Evolutionary conservation across 2,113 vertebrate species (phyloP).

Genomic region (Bostrychus sinensis): DNA sequence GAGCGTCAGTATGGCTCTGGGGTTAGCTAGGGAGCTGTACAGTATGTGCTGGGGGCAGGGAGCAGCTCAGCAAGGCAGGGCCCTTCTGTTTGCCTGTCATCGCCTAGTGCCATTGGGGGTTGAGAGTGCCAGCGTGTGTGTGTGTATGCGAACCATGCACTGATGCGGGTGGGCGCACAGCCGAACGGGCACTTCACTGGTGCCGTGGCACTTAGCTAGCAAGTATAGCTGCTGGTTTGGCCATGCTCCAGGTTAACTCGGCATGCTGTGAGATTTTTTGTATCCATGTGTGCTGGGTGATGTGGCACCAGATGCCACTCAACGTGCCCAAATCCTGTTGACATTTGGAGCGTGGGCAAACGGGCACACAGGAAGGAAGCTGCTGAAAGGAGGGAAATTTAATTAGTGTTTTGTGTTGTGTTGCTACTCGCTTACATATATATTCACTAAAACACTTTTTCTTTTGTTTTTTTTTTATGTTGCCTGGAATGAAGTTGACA

Average conservation of each 20-base stretch:
- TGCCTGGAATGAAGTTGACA: slow-evolving; percentile 10
- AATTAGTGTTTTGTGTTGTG: slow-evolving; percentile 82
- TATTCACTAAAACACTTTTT: slow-evolving; percentile 5
- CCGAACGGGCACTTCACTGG: slow-evolving; percentile 78
- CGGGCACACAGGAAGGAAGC: slow-evolving; percentile 77
- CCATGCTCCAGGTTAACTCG: slow-evolving; percentile 69
- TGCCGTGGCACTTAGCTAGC: slow-evolving; percentile 75
- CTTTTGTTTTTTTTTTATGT: slow-evolving; percentile 10
- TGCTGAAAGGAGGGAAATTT: slow-evolving; percentile 91
- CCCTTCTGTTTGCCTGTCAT: slow-evolving; percentile 78
- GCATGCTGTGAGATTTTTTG: slow-evolving; percentile 86
- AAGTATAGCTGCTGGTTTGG: slow-evolving; percentile 71
- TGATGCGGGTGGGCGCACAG: slow-evolving; percentile 71
- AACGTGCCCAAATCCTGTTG: slow-evolving; percentile 97
- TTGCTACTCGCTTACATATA: neutral
- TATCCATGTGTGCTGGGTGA: slow-evolving; percentile 83
- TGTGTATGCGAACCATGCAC: slow-evolving; percentile 50
- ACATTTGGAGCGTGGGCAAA: slow-evolving; percentile 91
- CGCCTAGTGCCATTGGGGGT: slow-evolving; percentile 68
- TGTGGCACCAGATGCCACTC: slow-evolving; percentile 97
- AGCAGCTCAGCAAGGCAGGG: slow-evolving; percentile 66
- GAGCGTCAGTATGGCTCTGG: slow-evolving; percentile 48
- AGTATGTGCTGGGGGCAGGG: slow-evolving; percentile 70
- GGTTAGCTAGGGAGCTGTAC: slow-evolving; percentile 57
- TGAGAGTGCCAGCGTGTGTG: slow-evolving; percentile 68